Percentiles rank a stretch among this genome's conserved stretches.
phyloP scores from a whole-genome alignment of 2,888 invertebrate genomes.

The Ischnura elegans region DNA sequence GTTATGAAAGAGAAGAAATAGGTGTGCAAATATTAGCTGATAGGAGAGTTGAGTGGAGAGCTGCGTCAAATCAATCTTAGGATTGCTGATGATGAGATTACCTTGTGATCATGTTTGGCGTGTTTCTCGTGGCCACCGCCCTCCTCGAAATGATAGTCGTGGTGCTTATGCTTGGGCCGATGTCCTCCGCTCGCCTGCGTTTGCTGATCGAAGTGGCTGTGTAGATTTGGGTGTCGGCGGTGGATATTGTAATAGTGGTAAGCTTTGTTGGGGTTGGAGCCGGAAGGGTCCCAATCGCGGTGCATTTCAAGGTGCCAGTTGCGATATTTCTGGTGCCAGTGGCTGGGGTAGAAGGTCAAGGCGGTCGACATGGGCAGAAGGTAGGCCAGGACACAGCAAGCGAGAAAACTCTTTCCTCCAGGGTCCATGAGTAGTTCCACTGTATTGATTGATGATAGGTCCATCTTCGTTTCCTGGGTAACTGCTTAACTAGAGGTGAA shows the following conservation, averaged over 20 bases:
- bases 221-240: neutral
- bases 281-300: neutral
- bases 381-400: neutral
- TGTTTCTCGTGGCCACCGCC: constrained; percentile 79
- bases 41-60: too few relatives aligned
- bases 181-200: constrained; percentile 77
- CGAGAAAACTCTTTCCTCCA: neutral
- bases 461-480: neutral
- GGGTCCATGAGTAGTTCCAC: neutral
- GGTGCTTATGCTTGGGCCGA: constrained; percentile 80
- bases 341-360: neutral
- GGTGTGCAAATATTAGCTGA: too few relatives aligned
- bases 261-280: neutral
- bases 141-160: constrained; percentile 79
- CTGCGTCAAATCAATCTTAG: too few relatives aligned
- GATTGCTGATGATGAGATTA: too few relatives aligned
- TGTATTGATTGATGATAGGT: neutral
- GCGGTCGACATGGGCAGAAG: neutral
- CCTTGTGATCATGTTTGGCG: neutral
- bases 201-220: neutral
- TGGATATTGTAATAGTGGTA: neutral
- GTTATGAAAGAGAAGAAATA: too few relatives aligned
- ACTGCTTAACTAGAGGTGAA: neutral
- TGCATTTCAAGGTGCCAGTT: neutral
- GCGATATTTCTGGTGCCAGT: neutral